Evolutionary conservation across 1,140 invertebrate genomes (phyloP).

Genomic region (Agrypnia vestita): DNA sequence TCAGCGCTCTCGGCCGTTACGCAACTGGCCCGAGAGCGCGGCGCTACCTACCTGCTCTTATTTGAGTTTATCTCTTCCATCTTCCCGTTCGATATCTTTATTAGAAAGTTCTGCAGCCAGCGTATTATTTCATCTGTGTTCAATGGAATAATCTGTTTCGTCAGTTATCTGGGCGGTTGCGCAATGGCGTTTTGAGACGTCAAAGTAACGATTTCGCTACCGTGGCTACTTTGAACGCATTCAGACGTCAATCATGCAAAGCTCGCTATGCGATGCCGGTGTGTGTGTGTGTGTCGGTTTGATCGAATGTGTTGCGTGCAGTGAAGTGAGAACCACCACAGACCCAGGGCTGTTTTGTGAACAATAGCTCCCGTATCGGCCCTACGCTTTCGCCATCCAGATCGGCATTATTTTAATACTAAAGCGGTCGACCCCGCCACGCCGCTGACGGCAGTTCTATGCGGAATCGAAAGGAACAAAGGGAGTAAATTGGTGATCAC

Average conservation of each 20-base stretch:
- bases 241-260: slow-evolving; percentile 12
- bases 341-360: too few species aligned
- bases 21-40: background rate
- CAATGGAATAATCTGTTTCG: slow-evolving; percentile 29
- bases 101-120: slow-evolving; percentile 29
- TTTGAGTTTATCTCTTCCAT: background rate
- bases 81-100: slow-evolving; percentile 35
- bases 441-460: too few species aligned
- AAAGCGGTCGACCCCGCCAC: too few species aligned
- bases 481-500: too few species aligned
- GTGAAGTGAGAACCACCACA: too few species aligned
- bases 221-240: background rate
- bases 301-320: too few species aligned
- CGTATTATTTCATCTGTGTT: slow-evolving; percentile 20
- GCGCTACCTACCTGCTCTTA: background rate
- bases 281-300: too few species aligned
- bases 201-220: background rate
- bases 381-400: too few species aligned
- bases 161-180: slow-evolving; percentile 2
- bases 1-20: slow-evolving; percentile 16
- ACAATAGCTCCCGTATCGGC: too few species aligned
- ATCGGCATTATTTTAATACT: too few species aligned
- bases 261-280: too few species aligned
- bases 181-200: background rate
- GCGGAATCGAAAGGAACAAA: too few species aligned